A percentile compares a stretch with the other conserved stretches of the same genome.
Evolutionary conservation across 2,113 vertebrate genomes (phyloP).

Genomic region (Halcyon malimbica): DNA sequence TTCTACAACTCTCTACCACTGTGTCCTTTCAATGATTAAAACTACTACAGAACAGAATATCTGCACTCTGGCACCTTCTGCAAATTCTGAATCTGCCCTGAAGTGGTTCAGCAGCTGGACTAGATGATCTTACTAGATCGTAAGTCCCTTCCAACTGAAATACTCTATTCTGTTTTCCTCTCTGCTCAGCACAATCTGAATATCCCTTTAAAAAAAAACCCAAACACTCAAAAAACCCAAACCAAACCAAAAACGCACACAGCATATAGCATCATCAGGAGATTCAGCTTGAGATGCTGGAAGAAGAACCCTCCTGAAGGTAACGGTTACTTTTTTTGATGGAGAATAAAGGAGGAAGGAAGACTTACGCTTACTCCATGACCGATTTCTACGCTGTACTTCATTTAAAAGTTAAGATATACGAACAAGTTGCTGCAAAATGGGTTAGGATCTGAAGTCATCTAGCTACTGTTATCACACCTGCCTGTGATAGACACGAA

Average conservation of each 20-base stretch:
- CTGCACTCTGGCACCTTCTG: neutral
- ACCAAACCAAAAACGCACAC: neutral
- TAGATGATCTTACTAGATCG: neutral
- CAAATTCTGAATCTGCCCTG: neutral
- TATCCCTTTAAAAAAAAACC: neutral
- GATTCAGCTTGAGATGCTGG: neutral
- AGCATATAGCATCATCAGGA: neutral
- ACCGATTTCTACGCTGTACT: neutral
- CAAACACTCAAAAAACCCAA: neutral
- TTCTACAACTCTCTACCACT: neutral
- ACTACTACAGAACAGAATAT: neutral
- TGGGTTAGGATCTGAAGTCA: neutral
- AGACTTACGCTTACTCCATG: neutral
- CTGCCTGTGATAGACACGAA: accelerated
- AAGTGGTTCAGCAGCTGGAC: neutral
- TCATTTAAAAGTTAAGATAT: neutral
- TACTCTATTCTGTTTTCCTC: neutral
- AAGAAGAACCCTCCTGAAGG: neutral
- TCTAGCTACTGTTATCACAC: neutral
- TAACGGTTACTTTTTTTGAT: neutral
- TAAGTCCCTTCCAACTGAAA: neutral
- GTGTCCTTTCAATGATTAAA: neutral
- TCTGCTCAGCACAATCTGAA: neutral
- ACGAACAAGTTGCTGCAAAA: neutral
- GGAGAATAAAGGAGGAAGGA: neutral